A percentile compares a stretch with the other conserved stretches of the same genome.
These are phyloP conservation scores for Eupithecia dodoneata DNA, from an alignment of 2,888 invertebrate species.

Conservation along the genomic window DNA sequence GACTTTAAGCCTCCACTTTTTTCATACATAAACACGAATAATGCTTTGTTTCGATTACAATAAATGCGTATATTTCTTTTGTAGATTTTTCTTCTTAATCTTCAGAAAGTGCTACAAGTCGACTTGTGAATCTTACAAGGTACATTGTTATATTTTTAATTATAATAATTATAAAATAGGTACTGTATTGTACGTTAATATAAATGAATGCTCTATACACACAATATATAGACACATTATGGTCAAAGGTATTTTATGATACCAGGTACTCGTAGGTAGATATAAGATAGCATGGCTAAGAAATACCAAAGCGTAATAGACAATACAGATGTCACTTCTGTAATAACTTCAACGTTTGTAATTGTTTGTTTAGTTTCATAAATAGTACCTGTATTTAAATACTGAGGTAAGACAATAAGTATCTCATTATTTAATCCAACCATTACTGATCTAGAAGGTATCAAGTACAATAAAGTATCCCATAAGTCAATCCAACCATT, in stretches of 20 bases:
- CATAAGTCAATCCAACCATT: too few relatives aligned
- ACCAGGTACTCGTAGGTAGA: not conserved
- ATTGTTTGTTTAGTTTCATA: not conserved
- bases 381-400: not conserved
- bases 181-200: not conserved
- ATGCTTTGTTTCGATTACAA: not conserved
- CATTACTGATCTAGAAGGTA: not conserved
- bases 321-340: too few relatives aligned
- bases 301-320: too few relatives aligned
- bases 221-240: not conserved
- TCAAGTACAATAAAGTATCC: not conserved
- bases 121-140: not conserved
- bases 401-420: not conserved
- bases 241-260: not conserved
- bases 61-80: not conserved
- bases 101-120: conserved; percentile 8
- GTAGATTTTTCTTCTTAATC: not conserved
- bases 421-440: not conserved
- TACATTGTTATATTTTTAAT: not conserved
- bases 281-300: not conserved
- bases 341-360: too few relatives aligned
- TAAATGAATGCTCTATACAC: not conserved
- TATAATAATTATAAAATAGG: not conserved
- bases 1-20: not conserved
- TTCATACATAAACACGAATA: not conserved